Evolutionary conservation across 2,113 vertebrate genomes (phyloP).

Genomic region (Plecturocebus donacophilus): DNA sequence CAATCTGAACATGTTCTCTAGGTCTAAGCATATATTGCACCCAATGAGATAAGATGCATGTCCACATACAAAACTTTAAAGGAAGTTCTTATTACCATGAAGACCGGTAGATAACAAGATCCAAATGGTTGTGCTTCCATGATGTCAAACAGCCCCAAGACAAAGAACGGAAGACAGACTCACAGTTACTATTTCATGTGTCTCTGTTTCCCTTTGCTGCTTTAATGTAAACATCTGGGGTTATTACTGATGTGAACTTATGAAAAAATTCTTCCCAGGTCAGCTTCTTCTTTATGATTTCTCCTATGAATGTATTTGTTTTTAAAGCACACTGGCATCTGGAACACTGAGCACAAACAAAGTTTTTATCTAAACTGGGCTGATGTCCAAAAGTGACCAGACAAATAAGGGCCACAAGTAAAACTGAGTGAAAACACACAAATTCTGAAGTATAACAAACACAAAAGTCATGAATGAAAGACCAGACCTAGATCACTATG

Average conservation of each 20-base stretch:
- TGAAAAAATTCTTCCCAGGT: conserved; percentile 57
- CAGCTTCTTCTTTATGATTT: conserved; percentile 52
- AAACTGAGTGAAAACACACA: conserved; percentile 38
- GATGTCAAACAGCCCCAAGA: not conserved
- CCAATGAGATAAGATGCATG: not conserved
- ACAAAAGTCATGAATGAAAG: conserved; percentile 12
- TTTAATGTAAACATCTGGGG: conserved; percentile 38
- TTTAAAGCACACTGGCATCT: conserved; percentile 42
- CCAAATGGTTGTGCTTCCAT: not conserved
- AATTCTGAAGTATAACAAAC: conserved; percentile 7
- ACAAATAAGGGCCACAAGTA: not conserved
- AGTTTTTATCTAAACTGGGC: conserved; percentile 48
- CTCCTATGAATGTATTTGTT: conserved; percentile 54
- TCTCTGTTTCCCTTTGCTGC: conserved; percentile 21
- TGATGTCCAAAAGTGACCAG: conserved; percentile 28
- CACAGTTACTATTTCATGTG: not conserved
- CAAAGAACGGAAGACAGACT: not conserved
- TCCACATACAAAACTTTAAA: not conserved
- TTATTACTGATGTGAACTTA: conserved; percentile 41
- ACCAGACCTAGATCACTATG: not conserved
- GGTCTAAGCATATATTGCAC: not conserved
- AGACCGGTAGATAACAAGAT: not conserved
- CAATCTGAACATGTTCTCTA: not conserved
- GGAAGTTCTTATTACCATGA: not conserved
- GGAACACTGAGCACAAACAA: conserved; percentile 51